phyloP scores from a whole-genome alignment of 1,140 invertebrate genomes.

The Megalopta genalis region DNA sequence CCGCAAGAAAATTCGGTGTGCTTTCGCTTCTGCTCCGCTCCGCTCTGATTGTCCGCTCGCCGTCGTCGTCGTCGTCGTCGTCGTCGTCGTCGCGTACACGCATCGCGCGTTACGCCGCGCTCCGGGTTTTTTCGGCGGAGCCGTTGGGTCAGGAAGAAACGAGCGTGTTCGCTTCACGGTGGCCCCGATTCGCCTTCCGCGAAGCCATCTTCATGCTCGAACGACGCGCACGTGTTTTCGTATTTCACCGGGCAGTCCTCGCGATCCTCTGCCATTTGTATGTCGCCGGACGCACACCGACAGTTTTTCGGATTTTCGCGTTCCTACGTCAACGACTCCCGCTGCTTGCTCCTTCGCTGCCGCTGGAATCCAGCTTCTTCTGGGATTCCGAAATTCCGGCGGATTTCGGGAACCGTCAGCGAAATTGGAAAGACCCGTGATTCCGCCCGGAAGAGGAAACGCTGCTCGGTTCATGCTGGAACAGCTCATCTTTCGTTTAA shows the following conservation, averaged over 20 bases:
- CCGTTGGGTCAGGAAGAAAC: constrained; percentile 10
- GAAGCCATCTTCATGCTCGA: constrained; percentile 71
- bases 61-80: constrained; percentile 3
- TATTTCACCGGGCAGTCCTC: constrained; percentile 34
- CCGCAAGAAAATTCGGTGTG: constrained; percentile 62
- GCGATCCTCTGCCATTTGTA: background rate
- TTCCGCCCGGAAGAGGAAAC: too few species aligned
- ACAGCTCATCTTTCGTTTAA: too few species aligned
- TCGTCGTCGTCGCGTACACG: background rate
- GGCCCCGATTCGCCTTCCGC: constrained; percentile 62
- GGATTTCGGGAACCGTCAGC: background rate
- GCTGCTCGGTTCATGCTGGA: too few species aligned
- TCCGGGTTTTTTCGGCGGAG: constrained; percentile 34
- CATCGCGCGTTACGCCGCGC: constrained; percentile 15
- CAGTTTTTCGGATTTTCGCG: constrained; percentile 20
- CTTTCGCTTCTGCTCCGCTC: background rate
- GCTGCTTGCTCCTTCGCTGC: background rate
- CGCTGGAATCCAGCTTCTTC: constrained; percentile 2
- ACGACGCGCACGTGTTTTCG: constrained; percentile 48
- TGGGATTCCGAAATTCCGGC: too few species aligned
- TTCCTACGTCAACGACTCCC: background rate
- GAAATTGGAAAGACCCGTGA: background rate
- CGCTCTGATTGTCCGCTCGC: constrained; percentile 18
- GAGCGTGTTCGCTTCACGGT: constrained; percentile 37
- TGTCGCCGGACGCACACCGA: background rate